Percentiles rank a stretch among this genome's conserved stretches.
These are phyloP conservation scores for Galemys pyrenaicus DNA, from an alignment of 2,113 vertebrate species.

Conservation along the genomic window DNA sequence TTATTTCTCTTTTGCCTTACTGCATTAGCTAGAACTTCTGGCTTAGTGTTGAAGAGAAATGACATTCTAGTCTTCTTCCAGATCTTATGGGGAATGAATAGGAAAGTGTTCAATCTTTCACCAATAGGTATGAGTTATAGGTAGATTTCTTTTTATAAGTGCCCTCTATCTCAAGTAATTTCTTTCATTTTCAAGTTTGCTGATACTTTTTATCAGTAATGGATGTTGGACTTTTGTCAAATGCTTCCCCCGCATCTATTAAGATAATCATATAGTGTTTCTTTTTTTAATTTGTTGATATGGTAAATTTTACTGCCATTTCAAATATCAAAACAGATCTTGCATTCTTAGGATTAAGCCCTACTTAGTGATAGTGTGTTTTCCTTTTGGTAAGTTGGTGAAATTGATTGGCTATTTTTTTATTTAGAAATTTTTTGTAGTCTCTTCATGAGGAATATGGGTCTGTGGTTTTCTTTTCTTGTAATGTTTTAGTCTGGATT, in stretches of 20 bases:
- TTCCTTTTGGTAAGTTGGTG: background rate
- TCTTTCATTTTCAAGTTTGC: constrained; percentile 1
- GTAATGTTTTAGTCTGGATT: background rate
- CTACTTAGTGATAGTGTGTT: background rate
- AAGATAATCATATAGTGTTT: background rate
- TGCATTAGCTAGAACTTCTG: background rate
- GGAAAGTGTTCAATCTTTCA: background rate
- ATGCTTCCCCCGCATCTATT: background rate
- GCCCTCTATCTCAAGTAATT: background rate
- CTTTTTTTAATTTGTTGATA: background rate
- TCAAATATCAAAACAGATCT: background rate
- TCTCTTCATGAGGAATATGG: background rate
- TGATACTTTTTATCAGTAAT: background rate
- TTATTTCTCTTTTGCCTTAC: background rate
- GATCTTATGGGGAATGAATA: background rate
- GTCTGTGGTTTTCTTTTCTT: background rate
- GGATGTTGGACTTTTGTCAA: constrained; percentile 18
- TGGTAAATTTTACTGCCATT: background rate
- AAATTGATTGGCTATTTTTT: background rate
- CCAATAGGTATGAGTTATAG: background rate
- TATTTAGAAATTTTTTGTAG: background rate
- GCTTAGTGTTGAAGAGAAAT: background rate
- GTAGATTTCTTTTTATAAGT: background rate
- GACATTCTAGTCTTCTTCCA: background rate
- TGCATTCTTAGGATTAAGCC: background rate